Evolutionary conservation across 2,888 invertebrate species (phyloP), one percentile per base, ranked within the genome.

Genomic region (Polyploca ridens): DNA sequence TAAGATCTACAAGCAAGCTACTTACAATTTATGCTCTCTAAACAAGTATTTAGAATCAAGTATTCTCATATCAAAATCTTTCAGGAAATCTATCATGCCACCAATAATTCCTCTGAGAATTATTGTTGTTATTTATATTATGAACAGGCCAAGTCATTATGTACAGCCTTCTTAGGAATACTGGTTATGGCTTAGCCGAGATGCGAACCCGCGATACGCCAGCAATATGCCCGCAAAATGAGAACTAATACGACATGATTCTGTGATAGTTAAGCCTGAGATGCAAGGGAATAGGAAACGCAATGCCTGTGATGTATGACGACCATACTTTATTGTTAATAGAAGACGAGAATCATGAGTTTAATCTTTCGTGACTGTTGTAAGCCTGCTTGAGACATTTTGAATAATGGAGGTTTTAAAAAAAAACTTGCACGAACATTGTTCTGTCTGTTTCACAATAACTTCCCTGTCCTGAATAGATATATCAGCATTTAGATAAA

Each of bases 201-300:
- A 84, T 81, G 71, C 71, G 72, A 82, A 77, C 74, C 68, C 63
- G 62, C 67, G 85, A 85, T 84, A 84, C 67, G 67, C 66, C 66
- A 68, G 76, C 79, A 82, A 81, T 87, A 84, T 83, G 84, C 82
- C 77, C 67, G 70, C 75, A 75, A 82, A 85, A 87, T 85, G 81
- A 83, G 77, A 77, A 77, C 85, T 90, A 90, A 91, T 90, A 82
- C 87, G 85, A 86, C 88, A 84, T 87, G 84, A 84, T 85, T 76
- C 78, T 70, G 76, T 74, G 82, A 87, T 84, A 81, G 83, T 82
- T 83, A 76, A 73, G 69, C 69, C 75, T 69, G 65, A 76, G 77
- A 78, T 79, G 76, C 76, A 72, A 79, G 76, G 71, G 63, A 78
- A 75, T 78, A 75, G 75, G 73, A 71, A 74, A 74, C 70, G 69